Evolutionary conservation across 2,797 vertebrate species (phyloP).

Genomic region (Rousettus madagascariensis): DNA sequence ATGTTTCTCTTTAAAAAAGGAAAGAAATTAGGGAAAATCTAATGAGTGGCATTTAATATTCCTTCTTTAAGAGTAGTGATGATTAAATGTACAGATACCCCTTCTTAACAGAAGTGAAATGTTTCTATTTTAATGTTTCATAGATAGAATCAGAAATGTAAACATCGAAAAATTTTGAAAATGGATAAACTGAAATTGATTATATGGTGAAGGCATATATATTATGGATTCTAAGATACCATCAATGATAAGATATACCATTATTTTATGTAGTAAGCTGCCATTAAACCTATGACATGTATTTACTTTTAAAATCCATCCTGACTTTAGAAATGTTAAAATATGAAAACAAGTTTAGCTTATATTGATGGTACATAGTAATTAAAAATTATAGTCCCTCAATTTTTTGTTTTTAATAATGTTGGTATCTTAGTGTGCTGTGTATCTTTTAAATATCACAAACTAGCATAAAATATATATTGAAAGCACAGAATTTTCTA

Average conservation of each 20-base stretch:
- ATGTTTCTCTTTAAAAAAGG: background rate
- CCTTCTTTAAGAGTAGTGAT: background rate
- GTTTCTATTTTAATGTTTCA: background rate
- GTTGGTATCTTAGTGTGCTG: background rate
- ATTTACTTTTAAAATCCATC: background rate
- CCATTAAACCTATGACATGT: background rate
- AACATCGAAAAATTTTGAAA: background rate
- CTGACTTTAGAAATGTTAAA: slow-evolving; percentile 23
- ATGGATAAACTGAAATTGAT: background rate
- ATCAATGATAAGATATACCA: background rate
- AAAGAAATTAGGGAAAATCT: background rate
- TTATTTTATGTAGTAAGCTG: background rate
- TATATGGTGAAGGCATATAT: background rate
- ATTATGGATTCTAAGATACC: background rate
- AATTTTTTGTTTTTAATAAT: background rate
- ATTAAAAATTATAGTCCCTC: background rate
- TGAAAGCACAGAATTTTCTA: background rate
- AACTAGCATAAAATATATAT: background rate
- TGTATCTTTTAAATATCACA: background rate
- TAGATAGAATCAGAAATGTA: background rate
- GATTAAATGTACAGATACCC: background rate
- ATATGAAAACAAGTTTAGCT: background rate
- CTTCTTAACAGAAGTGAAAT: background rate
- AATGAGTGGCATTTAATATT: background rate
- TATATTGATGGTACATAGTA: background rate